phyloP scores from a whole-genome alignment of 1,140 invertebrate genomes.

The Neuroterus valhalla region DNA sequence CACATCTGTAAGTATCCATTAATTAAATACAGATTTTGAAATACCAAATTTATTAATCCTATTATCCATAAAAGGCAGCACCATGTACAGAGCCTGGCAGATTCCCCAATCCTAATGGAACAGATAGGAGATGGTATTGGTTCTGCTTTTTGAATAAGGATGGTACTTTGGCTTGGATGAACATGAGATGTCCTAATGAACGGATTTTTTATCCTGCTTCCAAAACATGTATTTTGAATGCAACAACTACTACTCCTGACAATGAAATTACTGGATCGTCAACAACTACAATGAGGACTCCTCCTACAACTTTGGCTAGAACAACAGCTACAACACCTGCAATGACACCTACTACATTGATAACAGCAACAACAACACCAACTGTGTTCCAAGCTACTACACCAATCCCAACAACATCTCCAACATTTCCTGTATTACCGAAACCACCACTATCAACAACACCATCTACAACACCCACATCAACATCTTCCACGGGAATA shows the following conservation, averaged over 20 bases:
- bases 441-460: no score
- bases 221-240: conserved; percentile 7
- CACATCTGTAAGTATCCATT: no score
- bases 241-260: no score
- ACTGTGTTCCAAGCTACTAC: not conserved
- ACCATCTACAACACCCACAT: no score
- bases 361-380: no score
- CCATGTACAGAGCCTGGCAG: not conserved
- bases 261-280: not conserved
- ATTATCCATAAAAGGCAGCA: no score
- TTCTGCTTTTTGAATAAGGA: not conserved
- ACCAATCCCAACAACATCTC: not conserved
- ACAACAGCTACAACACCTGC: no score
- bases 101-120: not conserved
- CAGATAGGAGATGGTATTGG: not conserved
- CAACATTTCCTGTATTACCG: not conserved
- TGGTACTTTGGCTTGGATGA: not conserved
- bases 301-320: no score
- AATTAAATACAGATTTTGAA: no score
- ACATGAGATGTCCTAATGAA: conserved; percentile 24
- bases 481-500: no score
- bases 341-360: no score
- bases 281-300: not conserved
- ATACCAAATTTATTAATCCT: no score
- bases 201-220: not conserved